Evolutionary conservation across 1,140 invertebrate genomes (phyloP).

Genomic region (Megalopta genalis): DNA sequence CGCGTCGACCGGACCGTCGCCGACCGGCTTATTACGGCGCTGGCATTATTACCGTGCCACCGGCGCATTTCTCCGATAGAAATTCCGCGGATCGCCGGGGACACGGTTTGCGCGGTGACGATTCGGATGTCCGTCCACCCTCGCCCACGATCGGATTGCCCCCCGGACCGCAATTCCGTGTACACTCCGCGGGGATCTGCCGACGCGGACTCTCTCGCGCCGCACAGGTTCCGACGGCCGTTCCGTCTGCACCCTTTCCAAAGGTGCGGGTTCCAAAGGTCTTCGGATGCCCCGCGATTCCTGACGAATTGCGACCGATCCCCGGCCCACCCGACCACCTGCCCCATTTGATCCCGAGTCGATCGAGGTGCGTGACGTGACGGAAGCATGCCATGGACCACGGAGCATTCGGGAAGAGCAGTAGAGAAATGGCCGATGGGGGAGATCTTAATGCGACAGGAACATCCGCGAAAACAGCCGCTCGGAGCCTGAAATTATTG

Average conservation of each 20-base stretch:
- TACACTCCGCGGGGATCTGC: conserved; percentile 26
- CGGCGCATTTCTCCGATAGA: conserved; percentile 58
- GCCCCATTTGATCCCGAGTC: too few relatives aligned
- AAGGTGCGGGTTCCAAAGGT: conserved; percentile 19
- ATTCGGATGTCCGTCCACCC: conserved; percentile 44
- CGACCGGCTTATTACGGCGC: conserved; percentile 58
- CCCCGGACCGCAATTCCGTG: conserved; percentile 29
- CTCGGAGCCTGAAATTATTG: too few relatives aligned
- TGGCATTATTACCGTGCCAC: conserved; percentile 61
- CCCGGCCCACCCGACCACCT: too few relatives aligned
- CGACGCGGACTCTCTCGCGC: conserved; percentile 34
- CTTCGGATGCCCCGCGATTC: neutral
- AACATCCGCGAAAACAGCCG: too few relatives aligned
- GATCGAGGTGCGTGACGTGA: too few relatives aligned
- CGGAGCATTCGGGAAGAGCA: too few relatives aligned
- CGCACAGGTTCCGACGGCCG: neutral
- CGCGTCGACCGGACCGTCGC: conserved; percentile 13
- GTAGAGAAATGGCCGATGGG: too few relatives aligned
- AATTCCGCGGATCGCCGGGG: conserved; percentile 60
- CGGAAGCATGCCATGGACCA: neutral
- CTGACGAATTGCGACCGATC: neutral
- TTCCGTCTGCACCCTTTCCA: conserved; percentile 14
- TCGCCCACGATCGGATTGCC: conserved; percentile 35
- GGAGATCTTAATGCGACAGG: too few relatives aligned
- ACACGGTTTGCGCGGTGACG: conserved; percentile 34